phyloP scores from a whole-genome alignment of 2,797 vertebrate genomes.

The Chelonia mydas region DNA sequence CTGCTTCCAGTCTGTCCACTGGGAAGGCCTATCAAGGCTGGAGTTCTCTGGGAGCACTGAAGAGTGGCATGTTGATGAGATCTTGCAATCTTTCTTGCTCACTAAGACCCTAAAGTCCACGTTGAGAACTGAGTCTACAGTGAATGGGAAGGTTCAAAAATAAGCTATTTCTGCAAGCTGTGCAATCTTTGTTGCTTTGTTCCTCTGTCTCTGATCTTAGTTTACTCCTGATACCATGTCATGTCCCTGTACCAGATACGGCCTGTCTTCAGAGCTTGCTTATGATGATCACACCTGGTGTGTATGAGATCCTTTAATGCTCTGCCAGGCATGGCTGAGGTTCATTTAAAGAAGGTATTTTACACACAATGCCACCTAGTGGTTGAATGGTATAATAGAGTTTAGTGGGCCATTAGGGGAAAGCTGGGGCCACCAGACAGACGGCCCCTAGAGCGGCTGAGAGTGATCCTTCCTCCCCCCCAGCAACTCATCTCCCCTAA shows the following conservation, averaged over 20 bases:
- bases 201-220: neutral
- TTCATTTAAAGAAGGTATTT: neutral
- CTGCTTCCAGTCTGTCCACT: neutral
- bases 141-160: no score
- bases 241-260: no score
- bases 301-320: neutral
- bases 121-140: no score
- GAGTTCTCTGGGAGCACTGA: neutral
- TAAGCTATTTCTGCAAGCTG: no score
- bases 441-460: neutral
- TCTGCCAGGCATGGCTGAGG: no score
- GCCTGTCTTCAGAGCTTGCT: neutral
- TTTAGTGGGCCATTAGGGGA: neutral
- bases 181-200: neutral
- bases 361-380: neutral
- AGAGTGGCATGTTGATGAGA: neutral
- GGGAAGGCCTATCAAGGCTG: neutral
- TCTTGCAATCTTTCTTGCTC: neutral
- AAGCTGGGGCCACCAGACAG: neutral
- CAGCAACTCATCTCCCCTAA: slow-evolving; percentile 3
- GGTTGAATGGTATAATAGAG: no score
- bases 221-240: no score
- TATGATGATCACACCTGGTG: neutral
- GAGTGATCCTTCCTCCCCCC: neutral
- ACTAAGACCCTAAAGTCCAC: no score